Percentiles rank a stretch among this genome's conserved stretches.
These are phyloP conservation scores for Rhagonycha fulva DNA, from an alignment of 2,888 invertebrate genomes.

Conservation along the genomic window DNA sequence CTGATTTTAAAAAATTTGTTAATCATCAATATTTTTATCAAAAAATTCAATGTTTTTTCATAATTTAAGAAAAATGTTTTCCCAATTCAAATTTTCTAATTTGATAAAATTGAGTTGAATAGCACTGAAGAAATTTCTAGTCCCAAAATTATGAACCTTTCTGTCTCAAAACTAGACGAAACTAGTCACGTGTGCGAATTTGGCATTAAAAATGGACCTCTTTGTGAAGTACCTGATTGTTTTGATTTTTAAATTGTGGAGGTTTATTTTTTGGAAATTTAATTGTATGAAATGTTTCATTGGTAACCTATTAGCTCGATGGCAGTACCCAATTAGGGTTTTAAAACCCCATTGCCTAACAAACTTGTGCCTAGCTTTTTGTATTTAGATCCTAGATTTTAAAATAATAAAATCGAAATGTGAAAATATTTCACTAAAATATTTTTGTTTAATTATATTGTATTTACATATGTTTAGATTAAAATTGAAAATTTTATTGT, in stretches of 20 bases:
- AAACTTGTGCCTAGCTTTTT: constrained; percentile 50
- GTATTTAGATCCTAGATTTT: constrained; percentile 41
- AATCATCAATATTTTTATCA: neutral
- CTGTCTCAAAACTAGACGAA: neutral
- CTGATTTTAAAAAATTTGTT: neutral
- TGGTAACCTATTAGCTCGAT: constrained; percentile 2
- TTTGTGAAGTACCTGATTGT: neutral
- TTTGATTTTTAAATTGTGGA: neutral
- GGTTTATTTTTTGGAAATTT: neutral
- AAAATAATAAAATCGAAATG: constrained; percentile 9
- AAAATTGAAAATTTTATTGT: neutral
- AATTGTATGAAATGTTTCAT: neutral
- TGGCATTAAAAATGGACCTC: neutral
- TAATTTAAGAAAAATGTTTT: neutral
- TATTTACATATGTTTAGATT: neutral
- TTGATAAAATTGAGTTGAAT: neutral
- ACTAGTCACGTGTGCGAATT: neutral
- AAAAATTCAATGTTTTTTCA: too few species aligned
- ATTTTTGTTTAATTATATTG: constrained; percentile 9
- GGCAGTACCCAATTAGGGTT: constrained; percentile 3
- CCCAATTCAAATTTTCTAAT: neutral
- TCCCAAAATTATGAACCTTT: neutral
- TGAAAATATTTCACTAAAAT: constrained; percentile 1
- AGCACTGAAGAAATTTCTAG: neutral
- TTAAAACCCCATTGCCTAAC: constrained; percentile 32